A percentile compares a stretch with the other conserved stretches of the same genome.
Conservation (phyloP, 2,797 vertebrate genomes). For the Tapirus indicus region DNA sequence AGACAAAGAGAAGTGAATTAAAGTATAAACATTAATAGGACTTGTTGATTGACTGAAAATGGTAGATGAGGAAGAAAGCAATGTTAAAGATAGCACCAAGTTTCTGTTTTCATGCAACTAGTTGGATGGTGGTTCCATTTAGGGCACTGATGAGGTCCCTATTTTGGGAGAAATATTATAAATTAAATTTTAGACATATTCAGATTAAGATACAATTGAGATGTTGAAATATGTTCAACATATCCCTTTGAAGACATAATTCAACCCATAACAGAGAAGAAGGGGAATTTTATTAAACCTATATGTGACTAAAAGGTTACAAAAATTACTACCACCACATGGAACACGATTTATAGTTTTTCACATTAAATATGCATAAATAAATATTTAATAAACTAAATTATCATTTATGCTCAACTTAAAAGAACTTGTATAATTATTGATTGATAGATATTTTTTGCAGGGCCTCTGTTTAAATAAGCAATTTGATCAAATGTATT, state of each 20-base stretch:
- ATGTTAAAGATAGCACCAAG: too few species aligned
- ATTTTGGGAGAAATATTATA: neutral
- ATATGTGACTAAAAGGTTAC: neutral
- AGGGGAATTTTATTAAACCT: neutral
- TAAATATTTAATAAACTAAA: neutral
- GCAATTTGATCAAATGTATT: neutral
- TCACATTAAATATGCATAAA: neutral
- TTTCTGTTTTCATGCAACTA: neutral
- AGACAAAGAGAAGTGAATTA: neutral
- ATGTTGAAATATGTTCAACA: neutral
- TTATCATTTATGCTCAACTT: neutral
- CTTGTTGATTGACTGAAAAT: neutral
- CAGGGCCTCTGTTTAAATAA: neutral
- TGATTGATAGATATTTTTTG: neutral
- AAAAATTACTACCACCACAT: neutral
- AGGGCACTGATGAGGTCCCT: neutral
- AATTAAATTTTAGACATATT: neutral
- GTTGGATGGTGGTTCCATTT: neutral
- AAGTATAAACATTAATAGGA: neutral
- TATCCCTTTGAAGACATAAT: neutral
- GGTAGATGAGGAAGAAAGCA: neutral
- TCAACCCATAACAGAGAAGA: neutral
- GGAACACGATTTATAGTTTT: neutral
- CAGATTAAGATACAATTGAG: neutral
- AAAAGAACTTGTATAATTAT: neutral